phyloP scores from a whole-genome alignment of 1,140 invertebrate species.

The Ephestia elutella region DNA sequence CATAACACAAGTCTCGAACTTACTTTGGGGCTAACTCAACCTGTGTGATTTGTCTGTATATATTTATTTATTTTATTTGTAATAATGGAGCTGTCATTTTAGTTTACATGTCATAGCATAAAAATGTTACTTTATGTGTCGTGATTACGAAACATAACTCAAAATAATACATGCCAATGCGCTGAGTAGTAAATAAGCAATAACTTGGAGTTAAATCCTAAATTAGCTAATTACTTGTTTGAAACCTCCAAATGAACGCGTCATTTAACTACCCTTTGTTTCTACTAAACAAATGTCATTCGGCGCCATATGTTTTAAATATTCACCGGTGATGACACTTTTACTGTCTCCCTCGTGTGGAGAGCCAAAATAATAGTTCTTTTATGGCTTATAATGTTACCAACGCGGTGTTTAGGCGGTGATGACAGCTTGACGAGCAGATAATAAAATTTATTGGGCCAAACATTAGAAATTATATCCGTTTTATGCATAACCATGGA shows the following conservation, averaged over 20 bases:
- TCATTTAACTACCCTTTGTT: slow-evolving; percentile 7
- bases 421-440: slow-evolving; percentile 48
- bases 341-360: slow-evolving; percentile 48
- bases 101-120: no score
- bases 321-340: slow-evolving; percentile 46
- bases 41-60: no score
- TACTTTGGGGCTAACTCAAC: no score
- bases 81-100: no score
- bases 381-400: slow-evolving; percentile 47
- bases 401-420: slow-evolving; percentile 47
- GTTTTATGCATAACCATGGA: slow-evolving; percentile 3
- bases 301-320: slow-evolving; percentile 44
- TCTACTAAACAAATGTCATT: slow-evolving; percentile 8
- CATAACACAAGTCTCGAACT: no score
- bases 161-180: no score
- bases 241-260: slow-evolving; percentile 1
- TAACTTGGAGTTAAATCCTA: not conserved
- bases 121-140: no score
- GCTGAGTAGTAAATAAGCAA: no score
- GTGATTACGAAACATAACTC: no score
- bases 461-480: slow-evolving; percentile 1
- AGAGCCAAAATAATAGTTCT: slow-evolving; percentile 52
- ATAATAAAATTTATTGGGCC: slow-evolving; percentile 36
- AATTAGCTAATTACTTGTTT: not conserved
- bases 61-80: no score